Evolutionary conservation across 2,797 vertebrate genomes (phyloP).

Genomic region (Thripadectes ignobilis): DNA sequence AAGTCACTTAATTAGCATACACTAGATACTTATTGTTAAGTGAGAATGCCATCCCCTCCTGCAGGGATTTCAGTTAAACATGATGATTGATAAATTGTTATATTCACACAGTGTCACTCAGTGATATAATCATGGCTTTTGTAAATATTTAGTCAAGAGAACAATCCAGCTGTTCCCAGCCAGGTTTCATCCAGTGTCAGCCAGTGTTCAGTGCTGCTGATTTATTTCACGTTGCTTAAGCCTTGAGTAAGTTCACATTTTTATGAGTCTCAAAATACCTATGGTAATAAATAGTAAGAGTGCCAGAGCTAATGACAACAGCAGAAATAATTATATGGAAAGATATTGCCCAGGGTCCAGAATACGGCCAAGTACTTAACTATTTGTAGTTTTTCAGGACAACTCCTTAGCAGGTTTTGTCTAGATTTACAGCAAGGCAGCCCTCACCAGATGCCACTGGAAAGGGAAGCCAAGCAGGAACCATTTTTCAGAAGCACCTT

Average conservation of each 20-base stretch:
- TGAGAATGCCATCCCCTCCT: slow-evolving; percentile 73
- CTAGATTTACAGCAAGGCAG: background rate
- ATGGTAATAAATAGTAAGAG: slow-evolving; percentile 78
- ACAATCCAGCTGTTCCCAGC: slow-evolving; percentile 82
- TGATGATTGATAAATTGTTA: slow-evolving; percentile 85
- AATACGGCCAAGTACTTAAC: slow-evolving; percentile 34
- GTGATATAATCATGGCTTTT: slow-evolving; percentile 82
- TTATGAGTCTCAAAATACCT: slow-evolving; percentile 81
- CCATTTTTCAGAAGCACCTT: background rate
- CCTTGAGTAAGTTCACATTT: slow-evolving; percentile 76
- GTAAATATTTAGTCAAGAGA: slow-evolving; percentile 86
- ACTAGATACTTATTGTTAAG: slow-evolving; percentile 77
- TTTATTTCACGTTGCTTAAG: slow-evolving; percentile 79
- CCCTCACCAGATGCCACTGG: background rate
- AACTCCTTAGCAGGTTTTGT: slow-evolving; percentile 16
- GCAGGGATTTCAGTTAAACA: slow-evolving; percentile 76
- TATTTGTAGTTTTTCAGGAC: slow-evolving; percentile 14
- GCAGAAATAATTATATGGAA: slow-evolving; percentile 72
- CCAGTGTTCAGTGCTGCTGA: slow-evolving; percentile 72
- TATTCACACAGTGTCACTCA: slow-evolving; percentile 76
- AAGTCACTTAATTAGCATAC: slow-evolving; percentile 76
- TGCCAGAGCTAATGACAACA: slow-evolving; percentile 67
- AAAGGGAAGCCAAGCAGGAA: background rate
- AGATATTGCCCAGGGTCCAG: slow-evolving; percentile 54
- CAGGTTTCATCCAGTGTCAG: slow-evolving; percentile 78